Conservation (phyloP, 1,140 invertebrate genomes). For the Drosophila arizonae region DNA sequence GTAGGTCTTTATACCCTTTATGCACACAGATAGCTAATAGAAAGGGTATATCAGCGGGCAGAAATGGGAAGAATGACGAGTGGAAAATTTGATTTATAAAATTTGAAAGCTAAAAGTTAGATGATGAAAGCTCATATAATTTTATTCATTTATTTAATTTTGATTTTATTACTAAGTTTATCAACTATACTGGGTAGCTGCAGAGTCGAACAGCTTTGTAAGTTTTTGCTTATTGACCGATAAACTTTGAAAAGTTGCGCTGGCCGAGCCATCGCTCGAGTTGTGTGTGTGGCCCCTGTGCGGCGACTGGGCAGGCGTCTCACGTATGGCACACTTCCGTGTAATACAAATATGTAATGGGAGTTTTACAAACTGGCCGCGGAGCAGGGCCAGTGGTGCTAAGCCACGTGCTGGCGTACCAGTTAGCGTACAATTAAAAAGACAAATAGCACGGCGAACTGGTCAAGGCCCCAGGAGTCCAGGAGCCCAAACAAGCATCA, state of each 20-base stretch:
- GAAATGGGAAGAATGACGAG: too few relatives aligned
- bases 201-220: too few relatives aligned
- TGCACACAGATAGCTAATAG: neutral
- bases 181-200: too few relatives aligned
- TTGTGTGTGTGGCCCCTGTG: neutral
- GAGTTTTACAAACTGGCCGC: conserved; percentile 55
- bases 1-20: conserved; percentile 19
- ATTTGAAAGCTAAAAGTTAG: too few relatives aligned
- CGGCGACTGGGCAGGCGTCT: neutral
- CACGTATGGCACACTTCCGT: conserved; percentile 62
- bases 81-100: too few relatives aligned
- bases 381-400: neutral
- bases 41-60: neutral
- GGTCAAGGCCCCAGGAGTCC: conserved; percentile 33
- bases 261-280: conserved; percentile 4
- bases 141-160: too few relatives aligned
- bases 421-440: conserved; percentile 63
- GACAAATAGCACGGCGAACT: conserved; percentile 46
- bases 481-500: conserved; percentile 27
- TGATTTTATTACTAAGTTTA: too few relatives aligned
- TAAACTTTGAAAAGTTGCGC: conserved; percentile 35
- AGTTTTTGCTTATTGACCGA: neutral
- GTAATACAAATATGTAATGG: conserved; percentile 75
- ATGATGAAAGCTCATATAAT: too few relatives aligned
- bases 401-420: conserved; percentile 35